Conservation (phyloP, 2,888 invertebrate genomes). For the Cataglyphis rosenhaueri region DNA sequence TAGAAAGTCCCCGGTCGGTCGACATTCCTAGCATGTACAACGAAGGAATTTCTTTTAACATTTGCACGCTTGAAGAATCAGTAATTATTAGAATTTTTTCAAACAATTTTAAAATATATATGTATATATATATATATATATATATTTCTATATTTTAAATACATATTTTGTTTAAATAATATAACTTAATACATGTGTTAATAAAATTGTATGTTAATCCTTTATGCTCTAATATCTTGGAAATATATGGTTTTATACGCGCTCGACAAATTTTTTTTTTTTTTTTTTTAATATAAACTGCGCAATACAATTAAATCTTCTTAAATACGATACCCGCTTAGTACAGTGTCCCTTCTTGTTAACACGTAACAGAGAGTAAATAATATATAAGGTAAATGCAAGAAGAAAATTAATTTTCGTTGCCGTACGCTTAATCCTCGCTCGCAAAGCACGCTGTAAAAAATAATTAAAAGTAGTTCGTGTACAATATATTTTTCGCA, state of each 20-base stretch:
- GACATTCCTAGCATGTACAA: not conserved
- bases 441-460: not conserved
- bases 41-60: slow-evolving; percentile 15
- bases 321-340: slow-evolving; percentile 52
- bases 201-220: not conserved
- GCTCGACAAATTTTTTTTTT: not conserved
- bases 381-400: slow-evolving; percentile 27
- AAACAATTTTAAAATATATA: not conserved
- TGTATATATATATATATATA: not conserved
- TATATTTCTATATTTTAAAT: not conserved
- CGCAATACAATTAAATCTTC: slow-evolving; percentile 58
- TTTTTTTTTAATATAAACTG: slow-evolving; percentile 9
- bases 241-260: not conserved
- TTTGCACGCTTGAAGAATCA: not conserved
- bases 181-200: not conserved
- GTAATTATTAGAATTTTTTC: not conserved
- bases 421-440: slow-evolving; percentile 32
- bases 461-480: not conserved
- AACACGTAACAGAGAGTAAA: slow-evolving; percentile 41
- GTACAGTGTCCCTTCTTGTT: slow-evolving; percentile 35
- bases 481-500: slow-evolving; percentile 1
- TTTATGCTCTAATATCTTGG: not conserved
- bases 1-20: not conserved
- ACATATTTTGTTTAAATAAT: not conserved
- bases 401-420: slow-evolving; percentile 48